These are phyloP conservation scores for Carettochelys insculpta DNA, from an alignment of 2,113 vertebrate species.

Conservation along the genomic window DNA sequence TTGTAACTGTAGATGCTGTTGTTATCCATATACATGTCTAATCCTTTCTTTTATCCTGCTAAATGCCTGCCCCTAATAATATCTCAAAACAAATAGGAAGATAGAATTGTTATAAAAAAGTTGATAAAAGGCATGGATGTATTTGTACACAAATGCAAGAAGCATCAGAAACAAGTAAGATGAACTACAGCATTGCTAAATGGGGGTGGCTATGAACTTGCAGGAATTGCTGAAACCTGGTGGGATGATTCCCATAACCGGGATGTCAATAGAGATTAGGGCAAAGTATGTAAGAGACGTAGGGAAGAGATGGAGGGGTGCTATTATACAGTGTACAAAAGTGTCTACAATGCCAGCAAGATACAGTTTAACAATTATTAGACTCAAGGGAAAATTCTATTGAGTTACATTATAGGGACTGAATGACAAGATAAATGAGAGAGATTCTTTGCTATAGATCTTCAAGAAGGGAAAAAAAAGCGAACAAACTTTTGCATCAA, in stretches of 20 bases:
- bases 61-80: neutral
- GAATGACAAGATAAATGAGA: neutral
- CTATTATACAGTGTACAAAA: neutral
- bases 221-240: neutral
- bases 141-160: neutral
- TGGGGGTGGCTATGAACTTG: neutral
- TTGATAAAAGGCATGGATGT: neutral
- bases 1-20: neutral
- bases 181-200: neutral
- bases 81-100: neutral
- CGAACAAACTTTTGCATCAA: neutral
- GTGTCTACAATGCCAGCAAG: neutral
- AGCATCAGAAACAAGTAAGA: neutral
- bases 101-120: neutral
- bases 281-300: slow-evolving; percentile 8
- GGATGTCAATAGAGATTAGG: slow-evolving; percentile 36
- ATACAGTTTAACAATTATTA: neutral
- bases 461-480: neutral
- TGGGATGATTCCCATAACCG: slow-evolving; percentile 27
- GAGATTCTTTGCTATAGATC: neutral
- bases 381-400: neutral
- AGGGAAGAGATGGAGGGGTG: neutral
- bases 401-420: neutral
- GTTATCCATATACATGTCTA: neutral
- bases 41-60: neutral